A percentile compares a stretch with the other conserved stretches of the same genome.
Conservation (phyloP, 2,888 invertebrate species). For the Heliconius aoede region DNA sequence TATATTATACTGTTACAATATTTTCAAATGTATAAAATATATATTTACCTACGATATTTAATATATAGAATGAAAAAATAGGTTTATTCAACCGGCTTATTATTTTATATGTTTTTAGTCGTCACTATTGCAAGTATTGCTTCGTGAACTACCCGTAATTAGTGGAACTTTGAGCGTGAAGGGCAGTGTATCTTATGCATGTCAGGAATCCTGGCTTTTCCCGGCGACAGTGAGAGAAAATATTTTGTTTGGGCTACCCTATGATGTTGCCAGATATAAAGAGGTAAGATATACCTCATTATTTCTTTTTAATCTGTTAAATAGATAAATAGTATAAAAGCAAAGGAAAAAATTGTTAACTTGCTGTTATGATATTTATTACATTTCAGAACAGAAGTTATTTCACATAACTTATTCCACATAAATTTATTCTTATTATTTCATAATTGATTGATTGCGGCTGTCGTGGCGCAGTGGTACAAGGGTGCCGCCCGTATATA, state of each 20-base stretch:
- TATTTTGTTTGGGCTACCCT: conserved; percentile 90
- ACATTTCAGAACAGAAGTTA: neutral
- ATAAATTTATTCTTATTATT: neutral
- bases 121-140: conserved; percentile 86
- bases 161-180: conserved; percentile 85
- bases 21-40: neutral
- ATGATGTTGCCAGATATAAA: conserved; percentile 85
- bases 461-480: too few relatives aligned
- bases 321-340: neutral
- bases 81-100: too few relatives aligned
- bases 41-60: neutral
- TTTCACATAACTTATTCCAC: neutral
- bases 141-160: conserved; percentile 86
- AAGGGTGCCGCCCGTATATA: too few relatives aligned
- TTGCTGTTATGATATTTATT: neutral
- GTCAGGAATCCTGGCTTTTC: conserved; percentile 94
- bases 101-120: conserved; percentile 70
- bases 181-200: conserved; percentile 88
- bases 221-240: conserved; percentile 91
- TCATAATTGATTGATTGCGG: too few relatives aligned
- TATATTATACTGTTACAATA: neutral
- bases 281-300: conserved; percentile 64
- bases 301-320: neutral
- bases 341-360: neutral
- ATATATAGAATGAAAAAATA: too few relatives aligned